Evolutionary conservation across 2,113 vertebrate species (phyloP).

Genomic region (Oncorhynchus gorbuscha): DNA sequence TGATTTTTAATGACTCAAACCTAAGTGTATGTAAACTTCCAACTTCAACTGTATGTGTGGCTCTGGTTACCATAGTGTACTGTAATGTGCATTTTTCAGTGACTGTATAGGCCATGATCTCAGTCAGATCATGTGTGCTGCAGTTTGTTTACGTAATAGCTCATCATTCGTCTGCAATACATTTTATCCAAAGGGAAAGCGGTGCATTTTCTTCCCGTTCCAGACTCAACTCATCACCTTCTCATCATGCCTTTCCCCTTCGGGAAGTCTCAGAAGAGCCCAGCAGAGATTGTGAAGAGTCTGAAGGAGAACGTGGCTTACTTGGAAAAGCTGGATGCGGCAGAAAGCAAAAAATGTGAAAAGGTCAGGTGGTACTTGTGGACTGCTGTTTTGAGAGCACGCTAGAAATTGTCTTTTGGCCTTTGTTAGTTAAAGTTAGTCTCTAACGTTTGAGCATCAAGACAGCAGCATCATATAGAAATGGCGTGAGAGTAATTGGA

Average conservation of each 20-base stretch:
- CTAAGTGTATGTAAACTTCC: too few species aligned
- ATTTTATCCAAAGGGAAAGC: neutral
- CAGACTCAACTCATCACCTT: slow-evolving; percentile 1
- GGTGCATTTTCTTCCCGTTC: neutral
- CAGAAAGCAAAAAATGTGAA: slow-evolving; percentile 78
- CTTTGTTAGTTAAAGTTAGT: neutral
- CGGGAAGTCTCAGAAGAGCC: slow-evolving; percentile 80
- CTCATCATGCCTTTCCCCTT: slow-evolving; percentile 80
- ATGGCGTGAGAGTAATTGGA: too few species aligned
- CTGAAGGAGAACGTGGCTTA: slow-evolving; percentile 76
- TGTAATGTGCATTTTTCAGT: neutral
- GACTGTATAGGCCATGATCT: too few species aligned
- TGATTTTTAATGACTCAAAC: too few species aligned
- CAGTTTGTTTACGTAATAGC: neutral
- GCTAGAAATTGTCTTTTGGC: neutral
- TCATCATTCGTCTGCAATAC: neutral
- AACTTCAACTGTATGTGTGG: too few species aligned
- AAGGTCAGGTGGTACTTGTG: slow-evolving; percentile 60
- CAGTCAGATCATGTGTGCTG: too few species aligned
- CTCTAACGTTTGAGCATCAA: neutral
- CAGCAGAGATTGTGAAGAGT: slow-evolving; percentile 77
- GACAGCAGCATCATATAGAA: neutral
- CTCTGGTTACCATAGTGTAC: too few species aligned
- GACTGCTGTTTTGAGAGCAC: neutral
- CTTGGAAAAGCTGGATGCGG: slow-evolving; percentile 75